Conservation (phyloP, 2,888 invertebrate genomes). For the Eupsilia transversa region DNA sequence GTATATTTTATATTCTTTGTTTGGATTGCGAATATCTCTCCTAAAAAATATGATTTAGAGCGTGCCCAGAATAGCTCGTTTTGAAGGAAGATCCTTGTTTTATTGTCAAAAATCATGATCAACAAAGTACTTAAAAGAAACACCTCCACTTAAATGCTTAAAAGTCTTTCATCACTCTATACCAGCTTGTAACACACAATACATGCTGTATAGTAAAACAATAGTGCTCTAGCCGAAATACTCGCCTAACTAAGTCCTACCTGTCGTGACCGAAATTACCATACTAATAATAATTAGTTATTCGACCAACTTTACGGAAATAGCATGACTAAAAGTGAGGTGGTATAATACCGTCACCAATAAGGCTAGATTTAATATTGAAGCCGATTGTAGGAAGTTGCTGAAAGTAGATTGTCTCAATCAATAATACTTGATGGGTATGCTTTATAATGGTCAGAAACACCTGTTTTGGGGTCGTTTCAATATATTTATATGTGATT, state of each 20-base stretch:
- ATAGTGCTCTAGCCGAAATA: conserved; percentile 34
- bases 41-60: not conserved
- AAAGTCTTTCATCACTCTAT: not conserved
- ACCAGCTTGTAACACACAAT: not conserved
- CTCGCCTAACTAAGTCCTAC: conserved; percentile 33
- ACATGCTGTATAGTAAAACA: conserved; percentile 20
- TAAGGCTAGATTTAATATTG: conserved; percentile 33
- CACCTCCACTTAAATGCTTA: not conserved
- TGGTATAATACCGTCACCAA: conserved; percentile 52
- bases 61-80: not conserved
- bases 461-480: not conserved
- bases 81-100: not conserved
- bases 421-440: not conserved
- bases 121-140: not conserved
- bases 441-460: not conserved
- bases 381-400: conserved; percentile 20
- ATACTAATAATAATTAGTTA: conserved; percentile 61
- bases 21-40: not conserved
- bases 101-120: not conserved
- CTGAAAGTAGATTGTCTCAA: conserved; percentile 28
- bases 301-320: conserved; percentile 51
- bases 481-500: not conserved
- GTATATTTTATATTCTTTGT: not conserved
- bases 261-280: conserved; percentile 60
- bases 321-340: conserved; percentile 60